Evolutionary conservation across 2,797 vertebrate genomes (phyloP).

Genomic region (Decapterus maruadsi): DNA sequence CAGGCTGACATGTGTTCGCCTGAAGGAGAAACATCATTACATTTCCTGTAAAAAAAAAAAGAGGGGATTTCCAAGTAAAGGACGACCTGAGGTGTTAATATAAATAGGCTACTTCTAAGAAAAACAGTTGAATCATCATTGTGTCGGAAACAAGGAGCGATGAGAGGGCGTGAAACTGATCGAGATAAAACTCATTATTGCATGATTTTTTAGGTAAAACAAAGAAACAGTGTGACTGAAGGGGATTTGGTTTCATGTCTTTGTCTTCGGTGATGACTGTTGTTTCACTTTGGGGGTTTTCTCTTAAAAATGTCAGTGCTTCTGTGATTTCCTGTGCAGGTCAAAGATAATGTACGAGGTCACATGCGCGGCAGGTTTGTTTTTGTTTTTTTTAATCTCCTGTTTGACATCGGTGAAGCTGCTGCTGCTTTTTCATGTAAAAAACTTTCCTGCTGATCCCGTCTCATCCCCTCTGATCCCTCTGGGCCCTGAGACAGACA

Average conservation of each 20-base stretch:
- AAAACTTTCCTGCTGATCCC: constrained; percentile 5
- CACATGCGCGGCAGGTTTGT: background rate
- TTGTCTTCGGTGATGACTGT: constrained; percentile 12
- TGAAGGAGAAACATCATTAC: constrained; percentile 10
- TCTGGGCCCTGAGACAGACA: constrained; percentile 8
- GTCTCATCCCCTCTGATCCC: constrained; percentile 40
- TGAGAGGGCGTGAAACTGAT: background rate
- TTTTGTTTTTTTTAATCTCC: background rate
- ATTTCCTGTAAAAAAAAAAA: constrained; percentile 18
- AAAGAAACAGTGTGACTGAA: background rate
- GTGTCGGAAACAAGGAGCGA: background rate
- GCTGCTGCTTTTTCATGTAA: constrained; percentile 5
- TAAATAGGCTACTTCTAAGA: background rate
- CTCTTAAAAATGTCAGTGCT: background rate
- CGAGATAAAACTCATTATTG: constrained; percentile 37
- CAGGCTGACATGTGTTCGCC: background rate
- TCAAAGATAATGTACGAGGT: background rate
- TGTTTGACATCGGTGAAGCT: background rate
- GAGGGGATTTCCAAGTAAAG: constrained; percentile 3
- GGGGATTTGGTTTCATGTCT: constrained; percentile 30
- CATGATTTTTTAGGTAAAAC: constrained; percentile 32
- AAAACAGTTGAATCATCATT: constrained; percentile 24
- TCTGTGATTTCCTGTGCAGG: background rate
- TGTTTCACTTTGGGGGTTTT: background rate
- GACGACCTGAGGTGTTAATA: background rate